A percentile compares a stretch with the other conserved stretches of the same genome.
phyloP scores from a whole-genome alignment of 2,888 invertebrate genomes.

The Acrobasis consociella region DNA sequence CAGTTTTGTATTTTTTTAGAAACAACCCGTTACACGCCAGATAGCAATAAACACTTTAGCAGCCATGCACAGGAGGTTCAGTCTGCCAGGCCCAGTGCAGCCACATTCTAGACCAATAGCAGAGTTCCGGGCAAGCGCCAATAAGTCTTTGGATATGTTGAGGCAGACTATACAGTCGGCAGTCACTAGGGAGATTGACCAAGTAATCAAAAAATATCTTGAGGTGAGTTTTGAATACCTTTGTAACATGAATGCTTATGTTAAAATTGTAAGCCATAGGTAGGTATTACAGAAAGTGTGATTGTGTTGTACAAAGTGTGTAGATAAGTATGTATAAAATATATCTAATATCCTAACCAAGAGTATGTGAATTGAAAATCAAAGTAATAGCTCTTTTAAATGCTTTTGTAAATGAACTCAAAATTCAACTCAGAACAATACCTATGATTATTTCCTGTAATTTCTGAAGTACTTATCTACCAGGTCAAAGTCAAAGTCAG shows the following conservation, averaged over 20 bases:
- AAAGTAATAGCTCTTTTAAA: too few species aligned
- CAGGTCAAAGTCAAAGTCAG: too few species aligned
- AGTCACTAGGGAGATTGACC: conserved; percentile 90
- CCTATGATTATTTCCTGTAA: too few species aligned
- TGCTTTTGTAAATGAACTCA: too few species aligned
- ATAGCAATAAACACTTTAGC: conserved; percentile 88
- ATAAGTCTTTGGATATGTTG: conserved; percentile 88
- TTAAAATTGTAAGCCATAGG: neutral
- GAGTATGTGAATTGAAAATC: too few species aligned
- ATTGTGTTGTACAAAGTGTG: too few species aligned
- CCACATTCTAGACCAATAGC: conserved; percentile 78
- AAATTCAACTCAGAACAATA: too few species aligned
- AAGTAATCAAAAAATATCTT: conserved; percentile 89
- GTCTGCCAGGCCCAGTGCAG: conserved; percentile 80
- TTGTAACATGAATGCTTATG: neutral
- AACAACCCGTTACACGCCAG: conserved; percentile 81
- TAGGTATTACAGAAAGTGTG: neutral
- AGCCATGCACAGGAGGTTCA: conserved; percentile 82
- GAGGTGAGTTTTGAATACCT: conserved; percentile 82
- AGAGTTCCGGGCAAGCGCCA: conserved; percentile 84
- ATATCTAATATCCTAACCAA: too few species aligned
- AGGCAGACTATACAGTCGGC: conserved; percentile 89
- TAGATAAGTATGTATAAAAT: too few species aligned
- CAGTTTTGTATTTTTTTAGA: conserved; percentile 51
- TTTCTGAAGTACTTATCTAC: too few species aligned